A percentile compares a stretch with the other conserved stretches of the same genome.
These are phyloP conservation scores for Drosophila chauvacae DNA, from an alignment of 1,140 invertebrate genomes.

Conservation along the genomic window DNA sequence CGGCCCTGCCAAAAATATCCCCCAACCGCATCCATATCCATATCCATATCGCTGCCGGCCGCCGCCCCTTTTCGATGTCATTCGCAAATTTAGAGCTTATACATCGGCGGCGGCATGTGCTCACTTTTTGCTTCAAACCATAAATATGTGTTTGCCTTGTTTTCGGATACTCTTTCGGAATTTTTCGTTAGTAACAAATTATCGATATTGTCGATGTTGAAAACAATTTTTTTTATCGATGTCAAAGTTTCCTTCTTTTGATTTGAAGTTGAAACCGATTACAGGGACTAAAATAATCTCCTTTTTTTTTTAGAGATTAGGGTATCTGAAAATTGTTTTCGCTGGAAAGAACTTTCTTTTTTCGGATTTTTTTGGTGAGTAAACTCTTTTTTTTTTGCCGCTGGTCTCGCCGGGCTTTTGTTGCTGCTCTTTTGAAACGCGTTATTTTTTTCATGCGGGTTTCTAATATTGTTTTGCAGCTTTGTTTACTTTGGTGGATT, in stretches of 20 bases:
- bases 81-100: constrained; percentile 33
- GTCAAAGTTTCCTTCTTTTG: too few species aligned
- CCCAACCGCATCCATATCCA: constrained; percentile 12
- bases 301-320: too few species aligned
- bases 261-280: too few species aligned
- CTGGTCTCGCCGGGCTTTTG: constrained; percentile 29
- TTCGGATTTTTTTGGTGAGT: constrained; percentile 2
- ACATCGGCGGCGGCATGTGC: constrained; percentile 4
- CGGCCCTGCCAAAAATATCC: constrained; percentile 7
- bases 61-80: constrained; percentile 10
- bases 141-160: background rate
- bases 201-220: too few species aligned
- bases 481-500: constrained; percentile 48
- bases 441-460: constrained; percentile 6
- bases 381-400: constrained; percentile 14
- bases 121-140: background rate
- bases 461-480: constrained; percentile 42
- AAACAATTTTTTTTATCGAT: too few species aligned
- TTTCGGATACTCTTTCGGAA: background rate
- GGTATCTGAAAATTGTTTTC: background rate
- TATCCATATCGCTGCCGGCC: constrained; percentile 13
- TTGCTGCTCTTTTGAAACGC: constrained; percentile 42
- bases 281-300: too few species aligned
- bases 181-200: too few species aligned
- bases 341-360: background rate